A percentile compares a stretch with the other conserved stretches of the same genome.
Conservation (phyloP, 2,797 vertebrate species). For the Sandelia bainsii region DNA sequence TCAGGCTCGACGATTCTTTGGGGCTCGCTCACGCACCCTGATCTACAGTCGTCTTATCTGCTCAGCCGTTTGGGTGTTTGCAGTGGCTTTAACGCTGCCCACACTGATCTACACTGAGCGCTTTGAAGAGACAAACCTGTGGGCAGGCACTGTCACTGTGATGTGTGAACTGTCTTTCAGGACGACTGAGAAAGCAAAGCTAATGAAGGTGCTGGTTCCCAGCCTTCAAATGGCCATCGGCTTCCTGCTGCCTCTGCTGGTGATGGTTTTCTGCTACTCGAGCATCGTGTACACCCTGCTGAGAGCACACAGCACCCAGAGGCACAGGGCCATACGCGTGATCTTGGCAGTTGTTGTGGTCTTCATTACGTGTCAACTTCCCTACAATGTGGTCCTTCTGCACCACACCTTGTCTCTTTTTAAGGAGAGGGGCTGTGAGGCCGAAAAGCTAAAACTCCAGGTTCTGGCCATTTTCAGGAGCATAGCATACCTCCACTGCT, state of each 20-base stretch:
- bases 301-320: slow-evolving; percentile 86
- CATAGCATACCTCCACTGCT: slow-evolving; percentile 93
- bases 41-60: slow-evolving; percentile 85
- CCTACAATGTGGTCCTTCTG: slow-evolving; percentile 89
- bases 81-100: slow-evolving; percentile 83
- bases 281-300: slow-evolving; percentile 85
- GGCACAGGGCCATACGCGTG: slow-evolving; percentile 90
- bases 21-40: slow-evolving; percentile 77
- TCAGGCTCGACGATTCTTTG: slow-evolving; percentile 88
- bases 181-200: slow-evolving; percentile 49
- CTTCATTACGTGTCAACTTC: slow-evolving; percentile 91
- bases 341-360: slow-evolving; percentile 87
- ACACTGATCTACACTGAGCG: slow-evolving; percentile 84
- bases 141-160: rapidly evolving
- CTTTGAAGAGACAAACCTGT: slow-evolving; percentile 16
- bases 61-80: slow-evolving; percentile 83
- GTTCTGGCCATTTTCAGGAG: slow-evolving; percentile 77
- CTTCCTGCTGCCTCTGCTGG: slow-evolving; percentile 89
- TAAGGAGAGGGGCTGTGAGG: slow-evolving; percentile 70
- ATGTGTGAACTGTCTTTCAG: slow-evolving; percentile 84
- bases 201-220: slow-evolving; percentile 86
- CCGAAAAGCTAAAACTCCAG: slow-evolving; percentile 63
- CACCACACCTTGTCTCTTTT: slow-evolving; percentile 80
- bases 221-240: slow-evolving; percentile 87
- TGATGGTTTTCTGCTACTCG: slow-evolving; percentile 90